Percentiles rank a stretch among this genome's conserved stretches.
Conservation (phyloP, 2,797 vertebrate species). For the Argyrosomus regius region DNA sequence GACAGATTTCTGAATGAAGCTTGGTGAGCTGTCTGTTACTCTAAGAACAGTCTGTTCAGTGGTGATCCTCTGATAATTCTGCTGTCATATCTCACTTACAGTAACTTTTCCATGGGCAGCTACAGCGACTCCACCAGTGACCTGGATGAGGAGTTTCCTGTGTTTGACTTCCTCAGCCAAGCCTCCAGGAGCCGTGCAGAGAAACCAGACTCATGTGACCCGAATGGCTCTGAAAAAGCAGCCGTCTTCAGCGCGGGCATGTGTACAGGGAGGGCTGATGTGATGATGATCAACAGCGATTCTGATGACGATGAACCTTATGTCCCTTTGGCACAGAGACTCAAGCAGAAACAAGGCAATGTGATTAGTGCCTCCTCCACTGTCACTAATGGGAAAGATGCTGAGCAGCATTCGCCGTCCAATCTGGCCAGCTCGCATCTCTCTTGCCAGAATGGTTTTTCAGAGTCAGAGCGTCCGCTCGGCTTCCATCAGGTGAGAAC, state of each 20-base stretch:
- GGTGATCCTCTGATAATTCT: neutral
- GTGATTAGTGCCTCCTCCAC: constrained; percentile 25
- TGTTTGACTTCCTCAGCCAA: constrained; percentile 75
- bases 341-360: constrained; percentile 70
- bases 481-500: constrained; percentile 35
- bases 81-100: neutral
- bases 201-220: constrained; percentile 25
- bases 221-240: constrained; percentile 35
- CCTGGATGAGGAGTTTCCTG: constrained; percentile 83
- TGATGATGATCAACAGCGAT: constrained; percentile 82
- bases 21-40: neutral
- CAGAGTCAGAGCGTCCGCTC: neutral
- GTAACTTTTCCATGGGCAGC: constrained; percentile 62
- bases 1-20: neutral
- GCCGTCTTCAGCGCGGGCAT: accelerated
- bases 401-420: constrained; percentile 10
- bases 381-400: constrained; percentile 24
- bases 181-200: neutral
- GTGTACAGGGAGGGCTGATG: constrained; percentile 19
- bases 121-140: constrained; percentile 81
- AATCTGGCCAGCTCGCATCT: neutral
- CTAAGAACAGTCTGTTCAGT: neutral
- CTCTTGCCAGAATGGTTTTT: constrained; percentile 1
- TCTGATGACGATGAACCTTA: constrained; percentile 79
- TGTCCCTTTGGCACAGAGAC: constrained; percentile 81